Evolutionary conservation across 2,797 vertebrate species (phyloP).

Genomic region (Catharus ustulatus): DNA sequence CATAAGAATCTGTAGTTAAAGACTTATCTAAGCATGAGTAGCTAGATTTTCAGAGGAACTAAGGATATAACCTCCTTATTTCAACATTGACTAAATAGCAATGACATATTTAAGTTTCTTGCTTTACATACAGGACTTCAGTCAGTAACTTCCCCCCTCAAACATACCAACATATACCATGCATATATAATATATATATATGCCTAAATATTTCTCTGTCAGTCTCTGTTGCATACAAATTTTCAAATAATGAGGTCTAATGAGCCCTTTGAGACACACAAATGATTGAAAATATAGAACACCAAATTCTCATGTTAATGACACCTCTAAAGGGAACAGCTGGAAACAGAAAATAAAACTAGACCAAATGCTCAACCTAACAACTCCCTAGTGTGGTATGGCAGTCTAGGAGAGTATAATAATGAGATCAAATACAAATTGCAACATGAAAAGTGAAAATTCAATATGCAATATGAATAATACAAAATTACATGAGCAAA

Average conservation of each 20-base stretch:
- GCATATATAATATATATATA: neutral
- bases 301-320: slow-evolving; percentile 27
- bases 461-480: slow-evolving; percentile 52
- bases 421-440: slow-evolving; percentile 54
- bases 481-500: slow-evolving; percentile 45
- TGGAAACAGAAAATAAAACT: slow-evolving; percentile 58
- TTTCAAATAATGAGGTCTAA: slow-evolving; percentile 14
- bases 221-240: neutral
- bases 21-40: neutral
- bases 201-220: neutral
- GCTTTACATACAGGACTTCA: neutral
- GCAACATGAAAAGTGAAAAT: slow-evolving; percentile 58
- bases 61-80: neutral
- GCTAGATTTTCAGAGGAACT: neutral
- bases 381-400: neutral
- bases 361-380: slow-evolving; percentile 53
- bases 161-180: neutral
- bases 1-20: neutral
- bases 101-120: neutral
- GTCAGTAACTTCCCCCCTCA: neutral
- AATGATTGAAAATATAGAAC: slow-evolving; percentile 55
- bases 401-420: slow-evolving; percentile 39
- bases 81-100: neutral
- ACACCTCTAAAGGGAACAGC: slow-evolving; percentile 12
- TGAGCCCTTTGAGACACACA: neutral